phyloP scores from a whole-genome alignment of 1,140 invertebrate species.

The Camponotus pennsylvanicus region DNA sequence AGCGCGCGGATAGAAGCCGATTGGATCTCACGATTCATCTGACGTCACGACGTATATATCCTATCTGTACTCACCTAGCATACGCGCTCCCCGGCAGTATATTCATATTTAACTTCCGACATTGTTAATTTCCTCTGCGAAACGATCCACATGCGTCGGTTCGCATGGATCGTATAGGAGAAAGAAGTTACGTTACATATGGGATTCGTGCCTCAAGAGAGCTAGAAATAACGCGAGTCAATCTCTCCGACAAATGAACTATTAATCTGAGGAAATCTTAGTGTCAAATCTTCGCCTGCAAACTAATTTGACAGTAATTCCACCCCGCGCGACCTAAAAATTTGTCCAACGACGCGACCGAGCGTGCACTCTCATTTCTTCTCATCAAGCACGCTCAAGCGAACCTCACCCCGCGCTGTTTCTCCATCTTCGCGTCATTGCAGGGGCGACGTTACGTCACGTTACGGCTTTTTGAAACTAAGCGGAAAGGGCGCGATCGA shows the following conservation, averaged over 20 bases:
- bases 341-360: background rate
- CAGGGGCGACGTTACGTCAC: background rate
- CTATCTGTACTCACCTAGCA: background rate
- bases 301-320: background rate
- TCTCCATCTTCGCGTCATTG: conserved; percentile 3
- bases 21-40: conserved; percentile 49
- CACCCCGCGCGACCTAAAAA: background rate
- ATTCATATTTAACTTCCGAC: conserved; percentile 51
- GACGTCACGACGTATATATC: conserved; percentile 58
- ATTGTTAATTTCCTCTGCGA: conserved; percentile 32
- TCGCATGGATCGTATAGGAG: conserved; percentile 29
- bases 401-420: background rate
- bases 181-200: background rate
- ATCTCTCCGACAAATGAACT: background rate
- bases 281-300: no score
- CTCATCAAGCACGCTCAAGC: background rate
- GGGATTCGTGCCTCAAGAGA: background rate
- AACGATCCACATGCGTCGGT: conserved; percentile 21
- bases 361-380: background rate
- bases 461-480: conserved; percentile 38
- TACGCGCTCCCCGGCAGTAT: background rate
- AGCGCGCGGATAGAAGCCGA: conserved; percentile 43
- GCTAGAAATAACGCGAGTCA: background rate
- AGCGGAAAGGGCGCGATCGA: conserved; percentile 69
- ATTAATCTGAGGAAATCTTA: background rate